Percentiles rank a stretch among this genome's conserved stretches.
Conservation (phyloP, 2,888 invertebrate species). For the Acrobasis repandana region DNA sequence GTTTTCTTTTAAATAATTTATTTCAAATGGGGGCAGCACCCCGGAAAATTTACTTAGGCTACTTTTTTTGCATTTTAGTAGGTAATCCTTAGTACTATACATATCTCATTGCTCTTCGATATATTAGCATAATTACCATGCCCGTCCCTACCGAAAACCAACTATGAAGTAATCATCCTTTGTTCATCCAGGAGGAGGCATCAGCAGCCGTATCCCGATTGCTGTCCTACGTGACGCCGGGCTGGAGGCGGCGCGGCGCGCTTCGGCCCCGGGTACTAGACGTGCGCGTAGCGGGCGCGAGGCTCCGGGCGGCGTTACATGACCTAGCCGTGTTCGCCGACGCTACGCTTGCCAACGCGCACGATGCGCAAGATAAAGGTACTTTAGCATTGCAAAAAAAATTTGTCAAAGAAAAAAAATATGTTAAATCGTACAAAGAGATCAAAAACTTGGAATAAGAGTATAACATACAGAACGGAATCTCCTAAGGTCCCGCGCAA, state of each 20-base stretch:
- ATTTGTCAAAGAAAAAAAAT: not conserved
- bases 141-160: too few relatives aligned
- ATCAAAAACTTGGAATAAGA: too few relatives aligned
- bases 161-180: not conserved
- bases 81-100: too few relatives aligned
- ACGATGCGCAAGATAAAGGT: constrained; percentile 91
- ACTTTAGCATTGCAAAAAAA: not conserved
- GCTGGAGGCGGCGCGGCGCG: constrained; percentile 91
- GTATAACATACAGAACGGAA: too few relatives aligned
- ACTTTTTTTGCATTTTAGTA: too few relatives aligned
- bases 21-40: too few relatives aligned
- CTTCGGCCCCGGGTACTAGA: constrained; percentile 91
- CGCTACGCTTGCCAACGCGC: constrained; percentile 93
- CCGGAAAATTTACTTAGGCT: too few relatives aligned
- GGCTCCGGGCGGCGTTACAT: constrained; percentile 90
- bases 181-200: constrained; percentile 84
- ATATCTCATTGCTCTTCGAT: too few relatives aligned
- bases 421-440: too few relatives aligned
- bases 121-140: too few relatives aligned
- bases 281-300: constrained; percentile 90
- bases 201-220: constrained; percentile 88
- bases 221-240: constrained; percentile 89
- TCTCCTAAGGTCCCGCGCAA: too few relatives aligned
- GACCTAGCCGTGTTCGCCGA: constrained; percentile 95
- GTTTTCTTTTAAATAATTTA: too few relatives aligned